Percentiles rank a stretch among this genome's conserved stretches.
Evolutionary conservation across 35 echinoderm and acorn worm species (phyloP).

Genomic region (Apostichopus parvimensis): DNA sequence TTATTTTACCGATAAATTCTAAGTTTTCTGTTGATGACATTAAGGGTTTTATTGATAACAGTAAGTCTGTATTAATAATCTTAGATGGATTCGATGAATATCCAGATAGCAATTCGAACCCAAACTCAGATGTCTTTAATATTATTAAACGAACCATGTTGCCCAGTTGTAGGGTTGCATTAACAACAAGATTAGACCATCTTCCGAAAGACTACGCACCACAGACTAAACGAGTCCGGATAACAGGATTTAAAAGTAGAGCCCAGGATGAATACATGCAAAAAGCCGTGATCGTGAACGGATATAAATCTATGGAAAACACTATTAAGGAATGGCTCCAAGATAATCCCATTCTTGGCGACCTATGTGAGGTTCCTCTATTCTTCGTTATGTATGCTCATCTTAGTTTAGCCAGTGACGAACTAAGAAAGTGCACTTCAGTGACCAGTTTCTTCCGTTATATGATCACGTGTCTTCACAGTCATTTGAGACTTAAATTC

Average conservation of each 20-base stretch:
- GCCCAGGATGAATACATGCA: conserved; percentile 2
- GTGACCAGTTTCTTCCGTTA: conserved; percentile 18
- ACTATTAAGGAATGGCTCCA: not conserved
- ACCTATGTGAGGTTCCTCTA: conserved; percentile 22
- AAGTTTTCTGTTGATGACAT: not conserved
- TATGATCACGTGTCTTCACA: conserved; percentile 11
- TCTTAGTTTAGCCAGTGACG: not conserved
- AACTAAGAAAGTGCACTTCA: not conserved
- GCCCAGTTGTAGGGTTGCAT: not conserved
- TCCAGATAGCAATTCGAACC: not conserved
- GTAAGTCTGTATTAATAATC: not conserved
- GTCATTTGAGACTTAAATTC: not conserved
- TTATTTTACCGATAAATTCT: conserved; percentile 22
- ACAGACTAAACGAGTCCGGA: not conserved
- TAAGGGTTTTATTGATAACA: not conserved
- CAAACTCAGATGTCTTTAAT: not conserved
- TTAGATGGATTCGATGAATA: conserved; percentile 37
- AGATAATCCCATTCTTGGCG: not conserved
- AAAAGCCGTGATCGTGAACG: conserved; percentile 18
- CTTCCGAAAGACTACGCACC: conserved; percentile 5
- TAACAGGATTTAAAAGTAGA: conserved; percentile 7
- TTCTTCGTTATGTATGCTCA: conserved; percentile 36
- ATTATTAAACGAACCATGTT: conserved; percentile 17
- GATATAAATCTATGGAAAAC: not conserved
- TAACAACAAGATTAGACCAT: not conserved